Base-by-base conservation (phyloP, 2,113 vertebrate genomes). In the Ascaphus truei region DNA sequence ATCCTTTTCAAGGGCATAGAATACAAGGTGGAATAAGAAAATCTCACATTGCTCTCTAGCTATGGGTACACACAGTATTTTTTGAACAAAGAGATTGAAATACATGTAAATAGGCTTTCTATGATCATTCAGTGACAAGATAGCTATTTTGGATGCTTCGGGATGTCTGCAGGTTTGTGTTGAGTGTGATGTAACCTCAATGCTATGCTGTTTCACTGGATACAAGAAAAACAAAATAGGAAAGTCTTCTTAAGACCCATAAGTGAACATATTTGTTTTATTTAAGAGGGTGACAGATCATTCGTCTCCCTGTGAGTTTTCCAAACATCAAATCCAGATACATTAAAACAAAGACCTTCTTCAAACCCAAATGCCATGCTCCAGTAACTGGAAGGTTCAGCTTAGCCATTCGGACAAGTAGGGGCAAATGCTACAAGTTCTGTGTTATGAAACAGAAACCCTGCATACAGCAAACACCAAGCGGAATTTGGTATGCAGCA, bases 401-500 rank as follows among this genome's bases (percentile, higher is more conserved):
- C 11, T 58, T 50, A 73, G 15, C 31, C 73, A 76, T 11, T 5
- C 52, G 48, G 51, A 73, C 29, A 58, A 75, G 3, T 8, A 15
- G 5, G n/a, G 30, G 34, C 51, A 59, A 71, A 68, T 4, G 7
- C 16, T 20, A 3, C 1, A 9, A 43, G 57, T 25, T 53, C 16
- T 15, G 2, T 11, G 29, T 15, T 75, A 33, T 16, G 23, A 71
- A 56, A 10, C 56, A 2, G 7, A 29, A 58, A 60, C 39, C 4
- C n/a, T 18, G 41, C 41, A n/a, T 22, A 31, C 65, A 27, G 31
- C 50, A 79, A 76, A 63, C 3, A 2, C 31, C 41, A n/a, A 25
- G 62, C 52, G 16, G 63, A 72, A 69, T 62, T 36, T 73, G 30
- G 63, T 64, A 71, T 18, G 36, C 34, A 47, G 71, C 62, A 84